Percentiles rank a stretch among this genome's conserved stretches.
Conservation (phyloP, 2,797 vertebrate genomes). For the Erethizon dorsatum region DNA sequence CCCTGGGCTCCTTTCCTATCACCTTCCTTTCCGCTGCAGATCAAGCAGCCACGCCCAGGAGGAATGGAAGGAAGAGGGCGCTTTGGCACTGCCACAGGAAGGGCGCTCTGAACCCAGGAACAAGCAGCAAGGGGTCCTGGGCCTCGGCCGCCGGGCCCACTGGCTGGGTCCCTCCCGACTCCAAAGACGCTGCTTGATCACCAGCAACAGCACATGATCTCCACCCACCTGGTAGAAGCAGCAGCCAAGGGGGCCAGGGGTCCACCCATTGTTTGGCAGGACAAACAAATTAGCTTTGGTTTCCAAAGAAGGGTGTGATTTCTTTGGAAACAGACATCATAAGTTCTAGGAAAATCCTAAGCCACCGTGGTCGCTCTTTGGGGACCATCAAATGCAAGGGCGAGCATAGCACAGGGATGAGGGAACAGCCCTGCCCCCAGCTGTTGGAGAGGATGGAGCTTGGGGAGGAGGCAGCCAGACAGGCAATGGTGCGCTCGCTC, state of each 20-base stretch:
- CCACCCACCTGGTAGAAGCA: not conserved
- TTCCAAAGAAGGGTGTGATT: slow-evolving; percentile 31
- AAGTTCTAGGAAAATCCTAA: slow-evolving; percentile 48
- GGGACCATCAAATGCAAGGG: not conserved
- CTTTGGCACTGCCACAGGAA: not conserved
- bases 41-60: not conserved
- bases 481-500: not conserved
- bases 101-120: not conserved
- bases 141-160: not conserved
- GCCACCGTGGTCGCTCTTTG: not conserved
- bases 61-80: not conserved
- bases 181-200: slow-evolving; percentile 50
- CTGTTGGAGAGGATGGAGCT: not conserved
- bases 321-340: slow-evolving; percentile 48
- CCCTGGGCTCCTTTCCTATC: not conserved
- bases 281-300: slow-evolving; percentile 20
- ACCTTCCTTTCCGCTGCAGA: slow-evolving; percentile 28
- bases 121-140: slow-evolving; percentile 35
- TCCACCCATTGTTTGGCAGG: slow-evolving; percentile 5
- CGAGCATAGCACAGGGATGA: not conserved
- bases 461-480: not conserved
- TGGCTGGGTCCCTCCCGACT: not conserved
- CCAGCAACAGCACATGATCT: not conserved
- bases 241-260: not conserved
- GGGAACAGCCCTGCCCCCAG: not conserved